A percentile compares a stretch with the other conserved stretches of the same genome.
phyloP scores from a whole-genome alignment of 2,797 vertebrate genomes.

The Hyperoplus immaculatus region DNA sequence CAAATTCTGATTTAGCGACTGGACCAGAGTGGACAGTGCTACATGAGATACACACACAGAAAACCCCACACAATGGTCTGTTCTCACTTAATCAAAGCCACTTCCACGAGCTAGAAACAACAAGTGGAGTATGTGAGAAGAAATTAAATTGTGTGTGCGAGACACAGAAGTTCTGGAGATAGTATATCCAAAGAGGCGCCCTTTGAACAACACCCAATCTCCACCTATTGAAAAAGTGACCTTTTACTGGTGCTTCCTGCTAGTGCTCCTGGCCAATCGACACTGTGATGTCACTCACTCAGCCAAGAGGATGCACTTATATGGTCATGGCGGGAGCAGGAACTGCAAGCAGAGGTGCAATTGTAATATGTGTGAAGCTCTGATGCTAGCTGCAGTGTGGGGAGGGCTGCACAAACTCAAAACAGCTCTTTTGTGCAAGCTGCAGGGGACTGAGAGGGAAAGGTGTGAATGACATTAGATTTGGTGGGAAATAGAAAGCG shows the following conservation, averaged over 20 bases:
- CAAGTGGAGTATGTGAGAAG: slow-evolving; percentile 61
- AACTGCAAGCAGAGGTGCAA: slow-evolving; percentile 37
- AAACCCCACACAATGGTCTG: slow-evolving; percentile 29
- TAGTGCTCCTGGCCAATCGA: slow-evolving; percentile 19
- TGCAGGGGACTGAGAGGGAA: slow-evolving; percentile 47
- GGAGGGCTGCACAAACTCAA: slow-evolving; percentile 40
- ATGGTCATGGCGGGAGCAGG: slow-evolving; percentile 58
- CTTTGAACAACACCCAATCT: slow-evolving; percentile 32
- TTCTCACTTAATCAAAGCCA: slow-evolving; percentile 62
- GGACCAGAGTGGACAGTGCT: slow-evolving; percentile 4
- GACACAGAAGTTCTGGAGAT: slow-evolving; percentile 22
- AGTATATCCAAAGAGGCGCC: slow-evolving; percentile 30
- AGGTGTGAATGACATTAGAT: slow-evolving; percentile 69
- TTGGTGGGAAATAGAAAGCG: slow-evolving; percentile 53
- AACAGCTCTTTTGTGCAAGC: slow-evolving; percentile 37
- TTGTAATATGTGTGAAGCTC: slow-evolving; percentile 43
- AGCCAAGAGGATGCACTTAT: slow-evolving; percentile 65
- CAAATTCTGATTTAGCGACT: background rate
- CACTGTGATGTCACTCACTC: slow-evolving; percentile 51
- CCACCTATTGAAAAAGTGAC: slow-evolving; percentile 25
- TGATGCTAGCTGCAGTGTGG: slow-evolving; percentile 47
- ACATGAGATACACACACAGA: slow-evolving; percentile 24
- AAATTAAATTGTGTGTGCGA: slow-evolving; percentile 33
- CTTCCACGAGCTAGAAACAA: slow-evolving; percentile 53
- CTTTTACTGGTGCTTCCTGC: slow-evolving; percentile 44